Conservation (phyloP, 2,888 invertebrate genomes). For the Labia minor region DNA sequence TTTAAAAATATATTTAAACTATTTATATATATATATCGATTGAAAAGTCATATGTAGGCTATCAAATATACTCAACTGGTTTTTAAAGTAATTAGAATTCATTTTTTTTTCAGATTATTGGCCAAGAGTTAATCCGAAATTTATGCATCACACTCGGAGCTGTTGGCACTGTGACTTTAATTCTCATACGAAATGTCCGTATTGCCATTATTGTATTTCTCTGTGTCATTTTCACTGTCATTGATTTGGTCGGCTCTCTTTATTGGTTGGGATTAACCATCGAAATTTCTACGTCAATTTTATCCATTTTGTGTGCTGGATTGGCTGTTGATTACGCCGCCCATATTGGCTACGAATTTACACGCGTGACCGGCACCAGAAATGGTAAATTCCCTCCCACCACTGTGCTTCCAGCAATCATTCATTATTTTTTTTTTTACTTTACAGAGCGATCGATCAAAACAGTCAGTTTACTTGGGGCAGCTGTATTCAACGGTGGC, state of each 20-base stretch:
- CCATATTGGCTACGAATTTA: constrained; percentile 41
- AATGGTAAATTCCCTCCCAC: constrained; percentile 34
- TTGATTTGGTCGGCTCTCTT: constrained; percentile 41
- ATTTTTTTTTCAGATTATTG: constrained; percentile 32
- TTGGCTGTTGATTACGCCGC: constrained; percentile 43
- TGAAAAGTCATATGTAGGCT: too few relatives aligned
- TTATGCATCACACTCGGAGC: constrained; percentile 37
- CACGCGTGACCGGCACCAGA: constrained; percentile 36
- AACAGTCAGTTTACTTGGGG: constrained; percentile 39
- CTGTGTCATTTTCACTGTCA: constrained; percentile 38
- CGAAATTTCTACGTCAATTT: constrained; percentile 41
- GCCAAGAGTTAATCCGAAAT: constrained; percentile 36
- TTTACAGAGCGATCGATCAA: constrained; percentile 34
- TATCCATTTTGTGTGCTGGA: constrained; percentile 40
- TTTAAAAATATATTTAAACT: too few relatives aligned
- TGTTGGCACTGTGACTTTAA: constrained; percentile 37
- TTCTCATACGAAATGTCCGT: constrained; percentile 37
- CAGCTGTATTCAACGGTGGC: constrained; percentile 43
- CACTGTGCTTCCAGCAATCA: too few relatives aligned
- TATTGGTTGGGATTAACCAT: constrained; percentile 40
- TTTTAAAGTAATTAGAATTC: not conserved
- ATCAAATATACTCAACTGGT: too few relatives aligned
- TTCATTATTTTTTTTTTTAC: constrained; percentile 14
- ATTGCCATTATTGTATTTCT: constrained; percentile 38
- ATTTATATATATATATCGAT: too few relatives aligned